Conservation (phyloP, 1,140 invertebrate species). For the Lethrus apterus region DNA sequence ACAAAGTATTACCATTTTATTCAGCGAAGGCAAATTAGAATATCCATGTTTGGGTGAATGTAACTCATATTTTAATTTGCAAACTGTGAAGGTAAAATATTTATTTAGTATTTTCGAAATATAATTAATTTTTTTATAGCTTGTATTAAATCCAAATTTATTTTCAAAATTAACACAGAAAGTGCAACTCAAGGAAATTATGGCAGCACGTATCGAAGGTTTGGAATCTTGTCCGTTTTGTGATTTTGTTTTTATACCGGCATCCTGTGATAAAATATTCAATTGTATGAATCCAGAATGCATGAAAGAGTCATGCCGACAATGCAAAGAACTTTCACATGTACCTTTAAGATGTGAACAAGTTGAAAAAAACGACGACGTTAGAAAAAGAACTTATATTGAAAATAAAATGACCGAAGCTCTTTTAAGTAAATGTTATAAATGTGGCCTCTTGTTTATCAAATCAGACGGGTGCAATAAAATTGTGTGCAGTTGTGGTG, state of each 20-base stretch:
- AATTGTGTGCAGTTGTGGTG: constrained; percentile 62
- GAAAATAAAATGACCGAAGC: constrained; percentile 62
- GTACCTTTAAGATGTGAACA: constrained; percentile 56
- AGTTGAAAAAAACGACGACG: constrained; percentile 49
- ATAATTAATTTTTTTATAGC: constrained; percentile 22
- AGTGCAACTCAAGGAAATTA: constrained; percentile 52
- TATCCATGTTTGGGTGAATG: constrained; percentile 47
- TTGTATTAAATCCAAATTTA: constrained; percentile 43
- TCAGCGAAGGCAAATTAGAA: constrained; percentile 47
- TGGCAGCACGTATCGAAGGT: constrained; percentile 51
- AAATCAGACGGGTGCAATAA: constrained; percentile 65
- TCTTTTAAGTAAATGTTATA: constrained; percentile 46
- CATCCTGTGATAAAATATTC: constrained; percentile 53
- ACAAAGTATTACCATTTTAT: constrained; percentile 43
- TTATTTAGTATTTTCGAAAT: constrained; percentile 7
- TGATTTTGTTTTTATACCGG: constrained; percentile 52
- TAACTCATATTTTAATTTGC: constrained; percentile 40
- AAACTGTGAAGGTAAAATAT: constrained; percentile 38
- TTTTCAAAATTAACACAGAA: constrained; percentile 49
- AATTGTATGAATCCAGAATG: constrained; percentile 58
- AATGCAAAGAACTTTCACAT: constrained; percentile 55
- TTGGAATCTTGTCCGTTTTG: constrained; percentile 59
- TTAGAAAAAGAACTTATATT: constrained; percentile 49
- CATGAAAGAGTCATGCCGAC: constrained; percentile 57
- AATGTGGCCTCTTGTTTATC: constrained; percentile 52